Percentiles rank a stretch among this genome's conserved stretches.
Conservation (phyloP, 2,888 invertebrate genomes). For the Cordilura impudica region DNA sequence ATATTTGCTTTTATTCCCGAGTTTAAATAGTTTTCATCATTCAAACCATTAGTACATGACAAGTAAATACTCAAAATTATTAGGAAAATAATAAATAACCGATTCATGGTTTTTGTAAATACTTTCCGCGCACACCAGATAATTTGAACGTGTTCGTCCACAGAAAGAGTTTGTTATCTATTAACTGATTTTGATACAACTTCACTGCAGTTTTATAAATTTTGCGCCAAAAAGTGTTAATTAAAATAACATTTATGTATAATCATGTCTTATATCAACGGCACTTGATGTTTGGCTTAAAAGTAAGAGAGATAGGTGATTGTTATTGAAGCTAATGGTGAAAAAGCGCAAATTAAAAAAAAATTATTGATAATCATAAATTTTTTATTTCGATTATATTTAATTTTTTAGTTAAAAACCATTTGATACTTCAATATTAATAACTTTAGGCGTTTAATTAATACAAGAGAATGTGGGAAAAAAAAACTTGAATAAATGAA, state of each 20-base stretch:
- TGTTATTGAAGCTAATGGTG: too few relatives aligned
- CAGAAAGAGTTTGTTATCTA: slow-evolving; percentile 4
- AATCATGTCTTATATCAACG: background rate
- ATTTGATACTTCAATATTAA: too few relatives aligned
- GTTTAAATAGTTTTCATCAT: background rate
- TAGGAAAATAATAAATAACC: background rate
- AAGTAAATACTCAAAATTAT: slow-evolving; percentile 19
- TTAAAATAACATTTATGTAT: slow-evolving; percentile 42
- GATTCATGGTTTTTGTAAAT: slow-evolving; percentile 4
- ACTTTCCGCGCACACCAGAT: background rate
- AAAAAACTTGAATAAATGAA: too few relatives aligned
- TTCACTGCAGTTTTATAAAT: slow-evolving; percentile 39
- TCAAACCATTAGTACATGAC: slow-evolving; percentile 10
- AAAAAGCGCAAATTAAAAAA: too few relatives aligned
- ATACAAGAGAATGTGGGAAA: too few relatives aligned
- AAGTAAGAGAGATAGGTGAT: too few relatives aligned
- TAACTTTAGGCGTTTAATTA: too few relatives aligned
- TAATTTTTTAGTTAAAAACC: too few relatives aligned
- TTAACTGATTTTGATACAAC: slow-evolving; percentile 14
- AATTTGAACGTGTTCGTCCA: background rate
- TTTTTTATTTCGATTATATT: too few relatives aligned
- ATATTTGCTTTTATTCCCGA: background rate
- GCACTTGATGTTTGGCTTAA: background rate
- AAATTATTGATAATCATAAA: too few relatives aligned
- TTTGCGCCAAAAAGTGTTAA: slow-evolving; percentile 45